Evolutionary conservation across 2,113 vertebrate genomes (phyloP).

Genomic region (Piprites chloris): DNA sequence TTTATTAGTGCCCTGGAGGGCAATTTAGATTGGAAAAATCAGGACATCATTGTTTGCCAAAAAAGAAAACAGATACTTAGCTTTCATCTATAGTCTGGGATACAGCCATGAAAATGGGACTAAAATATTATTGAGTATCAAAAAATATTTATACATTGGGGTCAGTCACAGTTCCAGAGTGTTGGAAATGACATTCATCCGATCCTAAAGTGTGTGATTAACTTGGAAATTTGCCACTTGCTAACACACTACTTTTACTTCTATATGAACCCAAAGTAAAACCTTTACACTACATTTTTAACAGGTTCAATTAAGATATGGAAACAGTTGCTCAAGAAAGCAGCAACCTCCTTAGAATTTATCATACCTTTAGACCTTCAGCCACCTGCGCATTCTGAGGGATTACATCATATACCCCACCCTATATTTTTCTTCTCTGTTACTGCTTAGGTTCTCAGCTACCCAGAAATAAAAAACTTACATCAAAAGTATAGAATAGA

Average conservation of each 20-base stretch:
- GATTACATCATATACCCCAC: neutral
- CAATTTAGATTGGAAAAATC: slow-evolving; percentile 61
- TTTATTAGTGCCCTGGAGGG: slow-evolving; percentile 53
- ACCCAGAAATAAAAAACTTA: neutral
- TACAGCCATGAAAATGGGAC: slow-evolving; percentile 9
- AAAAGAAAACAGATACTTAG: slow-evolving; percentile 50
- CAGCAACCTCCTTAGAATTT: neutral
- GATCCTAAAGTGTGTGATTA: neutral
- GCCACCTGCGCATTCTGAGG: neutral
- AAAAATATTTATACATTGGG: slow-evolving; percentile 35
- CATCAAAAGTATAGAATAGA: neutral
- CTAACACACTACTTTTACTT: neutral
- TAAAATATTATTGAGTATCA: slow-evolving; percentile 22
- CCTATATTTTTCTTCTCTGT: neutral
- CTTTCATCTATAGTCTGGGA: slow-evolving; percentile 16
- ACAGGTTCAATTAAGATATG: neutral
- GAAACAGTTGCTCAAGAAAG: neutral
- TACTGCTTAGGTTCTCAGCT: neutral
- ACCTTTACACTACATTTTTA: neutral
- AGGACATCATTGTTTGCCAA: slow-evolving; percentile 50
- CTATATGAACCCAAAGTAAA: neutral
- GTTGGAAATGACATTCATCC: neutral
- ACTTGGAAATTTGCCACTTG: slow-evolving; percentile 3
- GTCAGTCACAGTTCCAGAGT: slow-evolving; percentile 38
- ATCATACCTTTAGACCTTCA: neutral